phyloP scores from a whole-genome alignment of 2,113 vertebrate species.

The Acrocephalus kingi region DNA sequence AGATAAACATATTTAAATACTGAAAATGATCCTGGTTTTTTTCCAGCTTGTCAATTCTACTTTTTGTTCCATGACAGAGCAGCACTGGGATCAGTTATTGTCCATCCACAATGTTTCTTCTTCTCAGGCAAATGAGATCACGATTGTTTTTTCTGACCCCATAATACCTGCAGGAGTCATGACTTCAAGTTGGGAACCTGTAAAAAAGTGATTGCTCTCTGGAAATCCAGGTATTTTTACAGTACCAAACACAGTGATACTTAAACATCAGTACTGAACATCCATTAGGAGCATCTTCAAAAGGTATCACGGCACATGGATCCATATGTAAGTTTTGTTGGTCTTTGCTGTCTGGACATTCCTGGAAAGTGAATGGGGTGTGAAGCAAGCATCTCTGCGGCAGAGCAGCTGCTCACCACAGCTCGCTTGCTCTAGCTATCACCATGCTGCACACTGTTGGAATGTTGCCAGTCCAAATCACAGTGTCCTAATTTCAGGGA shows the following conservation, averaged over 20 bases:
- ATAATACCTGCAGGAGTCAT: not conserved
- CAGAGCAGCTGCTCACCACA: not conserved
- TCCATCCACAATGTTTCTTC: not conserved
- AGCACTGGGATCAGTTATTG: not conserved
- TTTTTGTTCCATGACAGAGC: not conserved
- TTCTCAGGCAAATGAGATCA: not conserved
- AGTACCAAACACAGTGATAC: not conserved
- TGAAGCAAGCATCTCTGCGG: not conserved
- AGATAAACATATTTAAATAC: not conserved
- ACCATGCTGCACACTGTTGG: not conserved
- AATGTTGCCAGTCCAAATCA: not conserved
- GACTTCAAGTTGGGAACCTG: not conserved
- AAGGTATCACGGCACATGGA: not conserved
- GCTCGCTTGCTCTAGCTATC: not conserved
- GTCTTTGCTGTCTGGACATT: not conserved
- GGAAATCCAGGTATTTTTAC: not conserved
- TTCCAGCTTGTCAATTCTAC: not conserved
- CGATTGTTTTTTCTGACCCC: not conserved
- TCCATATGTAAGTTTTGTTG: accelerated
- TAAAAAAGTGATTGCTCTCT: not conserved
- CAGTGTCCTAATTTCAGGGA: slow-evolving; percentile 16
- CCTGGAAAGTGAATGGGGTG: not conserved
- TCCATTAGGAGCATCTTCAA: not conserved
- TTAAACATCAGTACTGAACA: not conserved
- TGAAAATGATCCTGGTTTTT: not conserved